phyloP scores from a whole-genome alignment of 2,113 vertebrate genomes.

The Paedocypris sp. region DNA sequence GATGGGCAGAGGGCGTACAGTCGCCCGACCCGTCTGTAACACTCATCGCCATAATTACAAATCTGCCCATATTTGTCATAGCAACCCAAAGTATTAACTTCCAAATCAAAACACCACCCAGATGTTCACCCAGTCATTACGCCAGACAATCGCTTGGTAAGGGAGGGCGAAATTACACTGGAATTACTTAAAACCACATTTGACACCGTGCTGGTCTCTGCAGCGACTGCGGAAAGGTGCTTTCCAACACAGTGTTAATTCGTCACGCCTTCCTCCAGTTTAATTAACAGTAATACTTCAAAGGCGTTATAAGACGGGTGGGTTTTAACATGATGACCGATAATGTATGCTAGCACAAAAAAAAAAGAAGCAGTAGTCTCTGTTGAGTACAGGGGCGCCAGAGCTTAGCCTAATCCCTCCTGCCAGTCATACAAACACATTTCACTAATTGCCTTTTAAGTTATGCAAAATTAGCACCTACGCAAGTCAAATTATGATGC shows the following conservation, averaged over 20 bases:
- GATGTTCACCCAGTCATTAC: conserved; percentile 6
- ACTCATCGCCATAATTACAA: conserved; percentile 12
- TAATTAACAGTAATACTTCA: conserved; percentile 65
- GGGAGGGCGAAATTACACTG: not conserved
- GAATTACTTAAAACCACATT: conserved; percentile 25
- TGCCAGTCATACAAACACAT: conserved; percentile 45
- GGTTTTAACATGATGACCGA: conserved; percentile 68
- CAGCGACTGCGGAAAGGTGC: conserved; percentile 48
- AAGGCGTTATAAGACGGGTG: conserved; percentile 54
- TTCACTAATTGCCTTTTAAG: conserved; percentile 66
- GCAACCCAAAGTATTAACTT: not conserved
- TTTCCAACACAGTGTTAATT: conserved; percentile 61
- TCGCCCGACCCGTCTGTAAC: not conserved
- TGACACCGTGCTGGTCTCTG: conserved; percentile 24
- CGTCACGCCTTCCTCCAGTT: conserved; percentile 53
- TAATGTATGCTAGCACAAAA: conserved; percentile 49
- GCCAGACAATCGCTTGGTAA: not conserved
- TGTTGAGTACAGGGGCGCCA: conserved; percentile 38
- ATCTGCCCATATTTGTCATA: not conserved
- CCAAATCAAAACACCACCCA: conserved; percentile 3
- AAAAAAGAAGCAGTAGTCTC: conserved; percentile 40
- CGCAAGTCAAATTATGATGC: conserved; percentile 50
- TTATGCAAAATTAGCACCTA: conserved; percentile 61
- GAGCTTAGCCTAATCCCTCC: conserved; percentile 58
- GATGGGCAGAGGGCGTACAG: conserved; percentile 1